Evolutionary conservation across 1,140 invertebrate genomes (phyloP).

Genomic region (Forficula auricularia): DNA sequence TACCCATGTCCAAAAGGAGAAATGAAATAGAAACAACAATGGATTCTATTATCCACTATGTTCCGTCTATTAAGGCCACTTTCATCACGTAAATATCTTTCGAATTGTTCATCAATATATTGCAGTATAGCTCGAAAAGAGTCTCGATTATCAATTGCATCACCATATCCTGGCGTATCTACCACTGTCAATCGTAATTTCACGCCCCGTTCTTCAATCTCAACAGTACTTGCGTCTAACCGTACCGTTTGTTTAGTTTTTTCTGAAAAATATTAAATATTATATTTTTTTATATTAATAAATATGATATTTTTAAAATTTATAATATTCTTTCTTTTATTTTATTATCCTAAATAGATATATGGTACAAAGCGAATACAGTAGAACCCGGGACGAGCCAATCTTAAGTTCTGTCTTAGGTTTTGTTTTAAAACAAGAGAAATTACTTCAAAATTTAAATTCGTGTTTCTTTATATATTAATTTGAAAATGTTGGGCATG

Average conservation of each 20-base stretch:
- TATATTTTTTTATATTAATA: slow-evolving; percentile 8
- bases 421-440: too few species aligned
- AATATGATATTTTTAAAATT: neutral
- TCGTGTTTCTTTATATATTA: too few species aligned
- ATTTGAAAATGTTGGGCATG: too few species aligned
- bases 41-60: slow-evolving; percentile 82
- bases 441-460: too few species aligned
- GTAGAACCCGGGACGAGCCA: too few species aligned
- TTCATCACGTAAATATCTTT: slow-evolving; percentile 76
- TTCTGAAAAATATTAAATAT: slow-evolving; percentile 36
- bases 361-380: too few species aligned
- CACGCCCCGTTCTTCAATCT: slow-evolving; percentile 84
- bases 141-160: slow-evolving; percentile 95
- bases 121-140: slow-evolving; percentile 71
- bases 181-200: slow-evolving; percentile 79
- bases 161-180: slow-evolving; percentile 96
- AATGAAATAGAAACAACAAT: slow-evolving; percentile 98
- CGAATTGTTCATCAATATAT: slow-evolving; percentile 89
- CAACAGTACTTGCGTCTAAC: slow-evolving; percentile 77
- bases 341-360: too few species aligned
- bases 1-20: slow-evolving; percentile 94
- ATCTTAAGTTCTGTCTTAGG: too few species aligned
- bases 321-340: too few species aligned
- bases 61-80: slow-evolving; percentile 79
- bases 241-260: slow-evolving; percentile 79